Conservation (phyloP, 2,888 invertebrate species). For the Scaptodrosophila latifasciaeformis region DNA sequence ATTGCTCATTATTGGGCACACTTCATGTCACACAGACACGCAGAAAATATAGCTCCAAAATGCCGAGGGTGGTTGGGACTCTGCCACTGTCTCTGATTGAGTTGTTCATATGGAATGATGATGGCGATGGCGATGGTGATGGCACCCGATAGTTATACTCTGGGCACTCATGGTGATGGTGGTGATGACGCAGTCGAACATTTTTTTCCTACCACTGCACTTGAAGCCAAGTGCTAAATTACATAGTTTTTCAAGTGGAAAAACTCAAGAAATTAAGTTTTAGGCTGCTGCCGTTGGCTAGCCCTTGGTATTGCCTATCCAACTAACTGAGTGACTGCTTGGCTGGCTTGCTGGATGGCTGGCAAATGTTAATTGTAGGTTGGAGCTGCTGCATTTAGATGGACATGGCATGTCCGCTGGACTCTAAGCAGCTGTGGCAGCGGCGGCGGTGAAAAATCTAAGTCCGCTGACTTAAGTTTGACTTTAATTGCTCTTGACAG, state of each 20-base stretch:
- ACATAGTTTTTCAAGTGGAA: conserved; percentile 68
- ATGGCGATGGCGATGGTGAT: conserved; percentile 29
- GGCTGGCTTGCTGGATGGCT: no score
- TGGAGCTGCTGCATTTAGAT: conserved; percentile 51
- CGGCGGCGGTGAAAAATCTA: conserved; percentile 66
- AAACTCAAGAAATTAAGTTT: conserved; percentile 66
- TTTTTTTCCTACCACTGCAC: conserved; percentile 35
- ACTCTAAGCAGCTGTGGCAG: conserved; percentile 29
- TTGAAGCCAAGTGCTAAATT: conserved; percentile 63
- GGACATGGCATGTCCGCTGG: conserved; percentile 55
- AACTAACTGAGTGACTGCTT: neutral
- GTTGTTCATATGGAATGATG: conserved; percentile 48
- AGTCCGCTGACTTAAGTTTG: conserved; percentile 66
- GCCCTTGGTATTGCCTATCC: conserved; percentile 14
- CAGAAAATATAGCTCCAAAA: conserved; percentile 37
- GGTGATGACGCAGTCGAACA: conserved; percentile 36
- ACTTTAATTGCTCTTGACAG: conserved; percentile 74
- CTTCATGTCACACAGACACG: conserved; percentile 66
- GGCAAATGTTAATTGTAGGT: conserved; percentile 57
- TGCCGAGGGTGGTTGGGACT: conserved; percentile 10
- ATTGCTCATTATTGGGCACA: conserved; percentile 74
- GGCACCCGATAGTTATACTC: conserved; percentile 1
- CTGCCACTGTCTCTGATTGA: conserved; percentile 45
- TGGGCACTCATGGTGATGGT: conserved; percentile 4
- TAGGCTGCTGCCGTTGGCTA: conserved; percentile 46